Percentiles rank a stretch among this genome's conserved stretches.
These are phyloP conservation scores for Erythrocercus mccallii DNA, from an alignment of 2,113 vertebrate species.

Conservation along the genomic window DNA sequence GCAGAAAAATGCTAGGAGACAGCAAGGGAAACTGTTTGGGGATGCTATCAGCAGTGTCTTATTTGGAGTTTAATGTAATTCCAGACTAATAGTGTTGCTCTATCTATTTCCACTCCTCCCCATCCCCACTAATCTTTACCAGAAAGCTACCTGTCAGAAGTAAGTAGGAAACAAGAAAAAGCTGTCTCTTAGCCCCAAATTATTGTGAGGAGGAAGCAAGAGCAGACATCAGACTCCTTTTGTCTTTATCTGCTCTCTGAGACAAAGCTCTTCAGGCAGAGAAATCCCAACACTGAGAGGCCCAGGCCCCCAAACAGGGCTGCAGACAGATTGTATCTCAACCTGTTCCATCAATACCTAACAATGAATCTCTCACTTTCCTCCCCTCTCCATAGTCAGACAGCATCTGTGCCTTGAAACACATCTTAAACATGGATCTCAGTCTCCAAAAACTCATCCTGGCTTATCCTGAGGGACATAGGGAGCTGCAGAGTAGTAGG, in stretches of 20 bases:
- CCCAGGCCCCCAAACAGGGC: background rate
- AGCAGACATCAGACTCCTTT: background rate
- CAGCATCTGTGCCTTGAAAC: background rate
- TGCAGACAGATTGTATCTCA: background rate
- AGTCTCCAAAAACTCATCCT: background rate
- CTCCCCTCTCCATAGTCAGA: background rate
- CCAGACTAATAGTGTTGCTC: background rate
- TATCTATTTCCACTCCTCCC: background rate
- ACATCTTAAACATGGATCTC: background rate
- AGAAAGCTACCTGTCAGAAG: background rate
- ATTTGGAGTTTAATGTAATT: background rate
- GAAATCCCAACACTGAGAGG: background rate
- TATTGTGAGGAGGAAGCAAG: background rate
- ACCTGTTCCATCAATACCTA: background rate
- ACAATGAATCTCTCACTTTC: background rate
- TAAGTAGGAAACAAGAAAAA: background rate
- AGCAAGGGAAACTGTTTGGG: background rate
- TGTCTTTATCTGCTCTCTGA: background rate
- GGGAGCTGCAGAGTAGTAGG: background rate
- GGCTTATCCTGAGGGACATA: background rate
- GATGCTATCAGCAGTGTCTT: background rate
- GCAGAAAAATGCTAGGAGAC: background rate
- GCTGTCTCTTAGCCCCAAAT: background rate
- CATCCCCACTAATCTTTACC: background rate
- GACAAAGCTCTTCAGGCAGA: background rate